Base-by-base conservation (phyloP, 2,797 vertebrate species). In the Carapus acus region DNA sequence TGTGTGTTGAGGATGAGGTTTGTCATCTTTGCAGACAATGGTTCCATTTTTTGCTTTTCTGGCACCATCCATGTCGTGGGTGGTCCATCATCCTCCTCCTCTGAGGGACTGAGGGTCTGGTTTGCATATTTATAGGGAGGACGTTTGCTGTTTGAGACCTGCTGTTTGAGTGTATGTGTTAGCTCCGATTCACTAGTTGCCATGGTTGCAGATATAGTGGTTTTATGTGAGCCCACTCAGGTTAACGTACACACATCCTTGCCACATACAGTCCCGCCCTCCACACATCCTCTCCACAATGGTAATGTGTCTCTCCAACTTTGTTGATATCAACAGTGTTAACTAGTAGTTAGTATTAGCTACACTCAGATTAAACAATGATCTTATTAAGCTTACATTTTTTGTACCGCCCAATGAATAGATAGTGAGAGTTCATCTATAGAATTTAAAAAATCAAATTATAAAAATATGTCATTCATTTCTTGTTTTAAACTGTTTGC, bases 61-160 rank as follows among this genome's bases (percentile, higher is more conserved):
- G 64, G 49, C 49, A 61, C 71, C 48, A 65, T 58, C 58, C 24
- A 27, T 65, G 33, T 54, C 47, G 72, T 83, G 82, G 79, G 82
- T 80, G 85, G 84, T 85, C 83, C 58, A 49, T 71, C 66, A 53
- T 71, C 52, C 45, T 64, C 48, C 49, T 40, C 72, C 62, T 44
- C 50, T 16, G 17, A n/a, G 56, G 44, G 49, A 56, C 63, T 62
- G 74, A 69, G 51, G 55, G 78, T 69, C 79, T 71, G 60, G 71
- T 80, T 83, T 85, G 80, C 78, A 84, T 83, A 83, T 84, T 85
- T 86, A 82, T 74, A 65, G 75, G 74, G 62, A 77, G 82, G 75
- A 81, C 82, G 86, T 83, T 86, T 85, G 82, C 83, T 83, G 81
- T 84, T 78, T 34, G 67, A 82, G 74, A 80, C 70, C 77, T 22